Conservation (phyloP, 2,797 vertebrate genomes). For the Cetoscarus ocellatus region DNA sequence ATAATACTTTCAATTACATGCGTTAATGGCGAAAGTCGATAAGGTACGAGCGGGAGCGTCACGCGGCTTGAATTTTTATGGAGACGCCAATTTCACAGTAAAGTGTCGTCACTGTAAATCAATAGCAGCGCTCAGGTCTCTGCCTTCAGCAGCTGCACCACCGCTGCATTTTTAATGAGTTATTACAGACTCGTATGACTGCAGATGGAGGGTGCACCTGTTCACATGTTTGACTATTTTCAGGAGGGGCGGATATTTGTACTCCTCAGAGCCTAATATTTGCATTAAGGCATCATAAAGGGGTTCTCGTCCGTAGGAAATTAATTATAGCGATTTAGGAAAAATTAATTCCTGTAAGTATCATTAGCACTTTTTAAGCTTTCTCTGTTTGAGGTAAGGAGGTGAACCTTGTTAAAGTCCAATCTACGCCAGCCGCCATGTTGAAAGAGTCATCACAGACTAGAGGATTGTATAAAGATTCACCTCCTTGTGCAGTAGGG, state of each 20-base stretch:
- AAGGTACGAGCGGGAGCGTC: constrained; percentile 23
- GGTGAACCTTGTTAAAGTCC: too few species aligned
- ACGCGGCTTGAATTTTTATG: constrained; percentile 37
- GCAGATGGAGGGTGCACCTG: background rate
- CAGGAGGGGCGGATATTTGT: background rate
- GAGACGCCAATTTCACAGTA: constrained; percentile 17
- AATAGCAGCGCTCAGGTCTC: constrained; percentile 29
- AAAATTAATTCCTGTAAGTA: too few species aligned
- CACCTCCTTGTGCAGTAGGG: too few species aligned
- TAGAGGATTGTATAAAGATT: too few species aligned
- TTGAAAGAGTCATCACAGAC: too few species aligned
- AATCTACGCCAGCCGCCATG: too few species aligned
- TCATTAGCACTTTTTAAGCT: too few species aligned
- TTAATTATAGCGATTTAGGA: too few species aligned
- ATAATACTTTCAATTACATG: constrained; percentile 53
- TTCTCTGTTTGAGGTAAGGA: too few species aligned
- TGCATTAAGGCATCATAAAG: background rate
- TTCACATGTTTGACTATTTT: background rate
- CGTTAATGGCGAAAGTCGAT: constrained; percentile 39
- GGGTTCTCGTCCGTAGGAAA: too few species aligned
- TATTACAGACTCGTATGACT: background rate
- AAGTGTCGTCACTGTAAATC: constrained; percentile 45
- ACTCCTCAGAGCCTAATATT: background rate
- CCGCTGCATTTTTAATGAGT: constrained; percentile 41
- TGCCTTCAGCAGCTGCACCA: constrained; percentile 20